phyloP scores from a whole-genome alignment of 2,113 vertebrate species.

The Actinemys pallida region DNA sequence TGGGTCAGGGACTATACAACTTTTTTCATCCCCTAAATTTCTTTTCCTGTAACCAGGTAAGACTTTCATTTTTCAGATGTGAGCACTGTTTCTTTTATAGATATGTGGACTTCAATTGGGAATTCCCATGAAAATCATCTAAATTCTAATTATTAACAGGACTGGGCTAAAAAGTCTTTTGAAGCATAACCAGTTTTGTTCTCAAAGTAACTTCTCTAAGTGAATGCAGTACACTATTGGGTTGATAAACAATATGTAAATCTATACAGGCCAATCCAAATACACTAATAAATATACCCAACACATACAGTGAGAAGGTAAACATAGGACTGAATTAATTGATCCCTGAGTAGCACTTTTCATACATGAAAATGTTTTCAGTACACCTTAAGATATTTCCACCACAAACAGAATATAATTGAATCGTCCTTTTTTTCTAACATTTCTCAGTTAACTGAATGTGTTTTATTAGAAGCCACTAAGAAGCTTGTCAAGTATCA shows the following conservation, averaged over 20 bases:
- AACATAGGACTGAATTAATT: neutral
- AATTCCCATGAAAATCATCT: neutral
- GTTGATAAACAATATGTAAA: neutral
- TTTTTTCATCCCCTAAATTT: neutral
- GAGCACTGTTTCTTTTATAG: fast-evolving
- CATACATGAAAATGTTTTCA: neutral
- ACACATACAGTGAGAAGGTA: neutral
- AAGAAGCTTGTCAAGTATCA: no score
- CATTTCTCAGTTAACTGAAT: neutral
- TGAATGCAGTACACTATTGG: neutral
- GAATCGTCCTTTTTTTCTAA: neutral
- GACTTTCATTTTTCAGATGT: neutral
- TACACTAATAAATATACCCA: neutral
- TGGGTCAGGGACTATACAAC: neutral
- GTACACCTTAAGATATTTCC: neutral
- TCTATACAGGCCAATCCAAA: neutral
- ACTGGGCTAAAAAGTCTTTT: neutral
- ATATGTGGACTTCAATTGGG: neutral
- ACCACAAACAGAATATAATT: constrained; percentile 1
- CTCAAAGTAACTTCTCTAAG: neutral
- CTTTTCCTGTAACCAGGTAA: neutral
- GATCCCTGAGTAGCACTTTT: neutral
- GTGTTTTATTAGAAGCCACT: neutral
- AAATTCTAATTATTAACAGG: neutral
- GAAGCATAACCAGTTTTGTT: neutral